Evolutionary conservation across 2,888 invertebrate genomes (phyloP), one percentile per base, ranked within the genome.

Genomic region (Drosophila picticornis): DNA sequence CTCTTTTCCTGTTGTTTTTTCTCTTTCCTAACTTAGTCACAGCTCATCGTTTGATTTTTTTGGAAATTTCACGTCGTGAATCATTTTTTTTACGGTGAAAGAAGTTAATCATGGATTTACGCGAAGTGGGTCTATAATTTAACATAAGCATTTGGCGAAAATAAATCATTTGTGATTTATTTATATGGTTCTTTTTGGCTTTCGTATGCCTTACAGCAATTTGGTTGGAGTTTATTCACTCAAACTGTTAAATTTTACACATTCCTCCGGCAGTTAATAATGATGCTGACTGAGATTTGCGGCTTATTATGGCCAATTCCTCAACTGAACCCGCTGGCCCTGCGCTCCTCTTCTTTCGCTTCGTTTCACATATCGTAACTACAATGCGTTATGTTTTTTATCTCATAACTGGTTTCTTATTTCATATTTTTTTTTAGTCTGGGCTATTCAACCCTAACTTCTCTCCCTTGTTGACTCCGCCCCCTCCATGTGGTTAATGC

Each of bases 341-440:
- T 62, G 55, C 55, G 38, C 31, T 48, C 40, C 11, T 77, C 80
- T 51, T 75, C 40, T 66, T 51, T 57, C 56, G 51, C 34, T 25
- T 31, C 60, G 63, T 25, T 59, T 72, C 52, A 46, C 38, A 62
- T 59, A 72, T 43, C 64, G 60, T 52, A 68, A 68, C 70, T 75
- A 60, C 36, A 56, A 46, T 64, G 55, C 62, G 61, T 63, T 81
- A 68, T 73, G 78, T 52, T 64, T 81, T 71, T 68, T 68, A 73
- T 58, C 60, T 50, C 58, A 68, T 69, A 81, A 81, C 81, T 73
- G 83, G 81, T 81, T 81, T 80, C 64, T 61, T 56, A 31, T 58
- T 34, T 25, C 1, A 31, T 27, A 13, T 43, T 6, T 36, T 38
- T 38, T 31, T 31, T 29, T 2, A n/a, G 29, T 5, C 48, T 67